These are phyloP conservation scores for Rhinogobio ventralis DNA, from an alignment of 2,797 vertebrate species.

Conservation along the genomic window DNA sequence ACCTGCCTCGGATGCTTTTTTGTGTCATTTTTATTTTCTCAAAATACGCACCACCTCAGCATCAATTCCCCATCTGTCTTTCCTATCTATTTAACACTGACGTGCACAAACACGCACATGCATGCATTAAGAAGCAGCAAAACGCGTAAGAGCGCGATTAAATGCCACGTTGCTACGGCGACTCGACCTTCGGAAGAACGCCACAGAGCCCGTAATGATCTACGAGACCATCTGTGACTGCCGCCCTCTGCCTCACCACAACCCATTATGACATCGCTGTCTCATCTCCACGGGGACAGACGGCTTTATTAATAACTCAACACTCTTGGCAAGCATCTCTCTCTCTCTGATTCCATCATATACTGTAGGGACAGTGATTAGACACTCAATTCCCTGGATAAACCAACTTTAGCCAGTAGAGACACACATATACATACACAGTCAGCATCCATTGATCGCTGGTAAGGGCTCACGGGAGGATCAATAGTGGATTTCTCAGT, in stretches of 20 bases:
- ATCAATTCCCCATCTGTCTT: slow-evolving; percentile 57
- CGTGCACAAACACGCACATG: slow-evolving; percentile 34
- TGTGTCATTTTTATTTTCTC: slow-evolving; percentile 21
- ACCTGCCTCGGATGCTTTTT: slow-evolving; percentile 32
- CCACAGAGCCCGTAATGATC: slow-evolving; percentile 56
- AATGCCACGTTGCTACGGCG: slow-evolving; percentile 45
- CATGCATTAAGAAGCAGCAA: slow-evolving; percentile 40
- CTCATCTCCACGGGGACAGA: slow-evolving; percentile 61
- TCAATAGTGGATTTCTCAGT: slow-evolving; percentile 56
- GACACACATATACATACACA: slow-evolving; percentile 33
- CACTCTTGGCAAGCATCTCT: slow-evolving; percentile 27
- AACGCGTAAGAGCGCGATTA: slow-evolving; percentile 52
- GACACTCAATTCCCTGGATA: slow-evolving; percentile 46
- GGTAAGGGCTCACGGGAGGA: slow-evolving; percentile 52
- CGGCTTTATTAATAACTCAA: slow-evolving; percentile 62
- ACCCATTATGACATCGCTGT: slow-evolving; percentile 62
- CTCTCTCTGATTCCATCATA: slow-evolving; percentile 14
- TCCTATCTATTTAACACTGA: slow-evolving; percentile 30
- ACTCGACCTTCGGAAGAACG: slow-evolving; percentile 52
- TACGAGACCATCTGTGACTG: slow-evolving; percentile 71
- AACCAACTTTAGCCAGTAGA: slow-evolving; percentile 45
- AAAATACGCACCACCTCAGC: slow-evolving; percentile 51
- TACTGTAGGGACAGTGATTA: slow-evolving; percentile 49
- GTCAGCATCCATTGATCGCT: slow-evolving; percentile 43
- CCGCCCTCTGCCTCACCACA: slow-evolving; percentile 66